phyloP scores from a whole-genome alignment of 1,140 invertebrate species.

The Dolichoris vasculosae region DNA sequence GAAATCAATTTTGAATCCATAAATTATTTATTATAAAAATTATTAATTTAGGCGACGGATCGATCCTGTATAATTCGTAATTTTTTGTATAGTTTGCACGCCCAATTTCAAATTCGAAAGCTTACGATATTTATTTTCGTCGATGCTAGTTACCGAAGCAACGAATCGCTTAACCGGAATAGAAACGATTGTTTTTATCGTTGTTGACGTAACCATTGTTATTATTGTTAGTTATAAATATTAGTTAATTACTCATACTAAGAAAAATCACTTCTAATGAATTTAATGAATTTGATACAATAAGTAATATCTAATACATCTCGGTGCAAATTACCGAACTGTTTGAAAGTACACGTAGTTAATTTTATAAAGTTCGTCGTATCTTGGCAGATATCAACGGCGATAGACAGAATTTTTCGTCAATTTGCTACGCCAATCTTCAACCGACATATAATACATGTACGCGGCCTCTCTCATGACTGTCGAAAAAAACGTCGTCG shows the following conservation, averaged over 20 bases:
- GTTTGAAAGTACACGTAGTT: conserved; percentile 30
- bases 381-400: conserved; percentile 28
- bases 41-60: not conserved
- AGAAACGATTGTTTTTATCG: not conserved
- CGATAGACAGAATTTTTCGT: conserved; percentile 48
- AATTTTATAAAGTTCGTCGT: conserved; percentile 43
- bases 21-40: not conserved
- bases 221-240: not conserved
- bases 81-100: not conserved
- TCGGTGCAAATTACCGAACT: conserved; percentile 25
- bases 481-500: conserved; percentile 36
- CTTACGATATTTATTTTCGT: not conserved
- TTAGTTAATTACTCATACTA: not conserved
- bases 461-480: conserved; percentile 4
- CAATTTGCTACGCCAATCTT: conserved; percentile 48
- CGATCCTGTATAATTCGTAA: not conserved
- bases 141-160: not conserved
- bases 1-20: not conserved
- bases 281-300: conserved; percentile 1
- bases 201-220: not conserved
- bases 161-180: not conserved
- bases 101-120: not conserved
- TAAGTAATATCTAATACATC: conserved; percentile 15
- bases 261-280: not conserved
- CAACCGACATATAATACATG: not conserved